Evolutionary conservation across 2,797 vertebrate genomes (phyloP).

Genomic region (Poecilia gillii): DNA sequence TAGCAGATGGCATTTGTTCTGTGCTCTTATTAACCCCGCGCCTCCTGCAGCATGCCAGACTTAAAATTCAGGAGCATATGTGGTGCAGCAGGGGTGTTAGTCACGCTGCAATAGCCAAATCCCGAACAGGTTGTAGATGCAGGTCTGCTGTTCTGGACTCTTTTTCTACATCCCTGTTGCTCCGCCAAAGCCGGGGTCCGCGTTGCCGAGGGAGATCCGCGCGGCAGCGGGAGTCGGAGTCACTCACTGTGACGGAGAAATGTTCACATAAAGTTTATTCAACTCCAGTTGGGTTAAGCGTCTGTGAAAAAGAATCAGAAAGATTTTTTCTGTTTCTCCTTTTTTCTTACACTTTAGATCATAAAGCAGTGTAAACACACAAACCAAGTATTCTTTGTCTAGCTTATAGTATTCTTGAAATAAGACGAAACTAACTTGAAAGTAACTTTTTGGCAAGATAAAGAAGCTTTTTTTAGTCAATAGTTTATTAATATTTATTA

Average conservation of each 20-base stretch:
- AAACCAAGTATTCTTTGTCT: no score
- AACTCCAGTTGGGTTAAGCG: conserved; percentile 37
- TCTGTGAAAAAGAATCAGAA: conserved; percentile 4
- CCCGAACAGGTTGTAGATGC: conserved; percentile 86
- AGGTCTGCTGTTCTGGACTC: conserved; percentile 77
- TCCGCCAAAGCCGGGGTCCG: conserved; percentile 68
- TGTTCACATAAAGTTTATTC: conserved; percentile 56
- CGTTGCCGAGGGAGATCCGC: conserved; percentile 69
- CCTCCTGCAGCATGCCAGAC: conserved; percentile 79
- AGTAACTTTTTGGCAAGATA: no score
- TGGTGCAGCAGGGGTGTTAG: conserved; percentile 84
- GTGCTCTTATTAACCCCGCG: conserved; percentile 65
- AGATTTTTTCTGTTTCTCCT: background rate
- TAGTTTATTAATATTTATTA: no score
- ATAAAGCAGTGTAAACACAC: no score
- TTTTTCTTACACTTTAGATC: background rate
- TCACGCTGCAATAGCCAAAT: conserved; percentile 83
- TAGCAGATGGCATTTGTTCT: conserved; percentile 86
- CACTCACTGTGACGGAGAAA: conserved; percentile 68
- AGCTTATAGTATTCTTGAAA: no score
- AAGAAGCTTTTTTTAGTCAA: no score
- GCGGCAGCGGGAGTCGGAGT: conserved; percentile 68
- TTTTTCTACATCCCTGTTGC: conserved; percentile 72
- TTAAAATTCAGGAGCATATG: conserved; percentile 86
- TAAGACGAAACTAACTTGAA: no score